Base-by-base conservation (phyloP, 2,113 vertebrate species). In the Herpetotheres cachinnans region DNA sequence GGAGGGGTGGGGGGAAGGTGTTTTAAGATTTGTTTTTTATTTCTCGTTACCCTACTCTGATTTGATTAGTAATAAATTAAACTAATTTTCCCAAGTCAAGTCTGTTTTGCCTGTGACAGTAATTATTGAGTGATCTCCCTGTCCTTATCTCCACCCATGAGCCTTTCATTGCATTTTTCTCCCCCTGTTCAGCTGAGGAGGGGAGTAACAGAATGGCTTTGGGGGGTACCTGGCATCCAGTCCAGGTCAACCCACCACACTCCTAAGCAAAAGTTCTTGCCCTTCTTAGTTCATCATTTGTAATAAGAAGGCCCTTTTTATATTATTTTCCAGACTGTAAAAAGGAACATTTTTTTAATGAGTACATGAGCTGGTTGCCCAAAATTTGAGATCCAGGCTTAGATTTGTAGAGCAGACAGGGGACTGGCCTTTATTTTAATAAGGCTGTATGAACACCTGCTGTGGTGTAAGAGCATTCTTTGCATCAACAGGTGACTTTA, bases 121-220 rank as follows among this genome's bases (percentile, higher is more conserved):
- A 67, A 61, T 2, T 34, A 29, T 4, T 61, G 27, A 46, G 20
- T 44, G 40, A 66, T 40, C 13, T 72, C n/a, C 17, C 27, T 76
- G 50, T 3, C 9, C 24, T 81, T 55, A 20, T 61, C 24, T n/a
- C 24, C 11, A 77, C 21, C 9, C 40, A 50, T 1, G 16, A 77
- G 27, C 5, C 21, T 82, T 77, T n/a, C 0, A 0, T 27, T n/a
- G 2, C 21, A 66, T 66, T 82, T 86, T 44, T 17, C 63, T 22
- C 74, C 46, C 50, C 63, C 21, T 66, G 5, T 38, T 15, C 29
- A 44, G 13, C 25, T 89, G 17, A 77, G 47, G 34, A 89, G 40
- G 8, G 24, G 56, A 87, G 17, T 65, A 17, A 65, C 6, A 47
- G 27, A 74, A 9, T 0, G 1, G 21, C 40, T 65, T 47, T 34